Evolutionary conservation across 1,140 invertebrate genomes (phyloP), one percentile per base, ranked within the genome.

Genomic region (Lepidurus couesii): DNA sequence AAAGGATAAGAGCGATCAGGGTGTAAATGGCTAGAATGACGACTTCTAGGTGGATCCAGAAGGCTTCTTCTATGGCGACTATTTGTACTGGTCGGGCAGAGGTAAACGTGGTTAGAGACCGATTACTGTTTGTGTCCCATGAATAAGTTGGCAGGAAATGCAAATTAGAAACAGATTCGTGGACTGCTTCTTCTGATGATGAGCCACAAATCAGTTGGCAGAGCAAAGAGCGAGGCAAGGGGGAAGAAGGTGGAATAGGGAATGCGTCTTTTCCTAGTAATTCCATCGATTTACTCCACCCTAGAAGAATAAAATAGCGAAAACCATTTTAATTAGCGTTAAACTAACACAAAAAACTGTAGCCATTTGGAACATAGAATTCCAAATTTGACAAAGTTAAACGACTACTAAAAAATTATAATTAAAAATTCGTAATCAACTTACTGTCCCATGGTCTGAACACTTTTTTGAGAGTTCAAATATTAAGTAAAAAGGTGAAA

Each of bases 41-140:
- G 21, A 65, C 16, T 65, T 65, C 16, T 7, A 65, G 16, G 53
- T 65, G 53, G 21, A 16, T 21, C 53, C 53, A 65, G 9, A 65
- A 65, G 53, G 53, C 53, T 65, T 65, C n/a, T 65, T 65, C 53
- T n/a, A 65, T 65, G 53, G 53, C 53, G 53, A 21, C n/a, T 7
- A 65, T 65, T 65, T 65, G 53, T 65, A 65, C 53, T 65, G 53
- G 53, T 65, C n/a, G 53, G 53, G 53, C 53, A 65, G 53, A 65
- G 13, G 53, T 65, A n/a, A 65, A 65, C 53, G 13, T n/a, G 53
- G 53, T 65, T 13, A 21, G 53, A 21, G 16, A 65, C 16, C 53
- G 53, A 65, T 21, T 65, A 65, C 21, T 65, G 53, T 65, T 65
- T 13, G 53, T 21, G 53, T 65, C 53, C 53, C 21, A n/a, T 65